Evolutionary conservation across 2,113 vertebrate species (phyloP), one percentile per base, ranked within the genome.

Genomic region (Lanius collurio): DNA sequence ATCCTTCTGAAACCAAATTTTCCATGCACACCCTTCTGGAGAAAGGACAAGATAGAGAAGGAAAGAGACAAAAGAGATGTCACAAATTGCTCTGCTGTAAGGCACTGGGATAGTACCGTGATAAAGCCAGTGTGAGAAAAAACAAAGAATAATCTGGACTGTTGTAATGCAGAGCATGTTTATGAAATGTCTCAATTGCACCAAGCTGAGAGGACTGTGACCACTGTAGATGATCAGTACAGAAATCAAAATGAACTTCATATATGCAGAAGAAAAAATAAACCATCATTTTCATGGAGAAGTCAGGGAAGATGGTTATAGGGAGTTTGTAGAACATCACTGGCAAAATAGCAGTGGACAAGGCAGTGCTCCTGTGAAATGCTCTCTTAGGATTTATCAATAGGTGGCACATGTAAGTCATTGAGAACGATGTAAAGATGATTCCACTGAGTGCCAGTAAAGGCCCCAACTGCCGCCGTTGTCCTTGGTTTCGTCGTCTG

Each of bases 331-430:
- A 69, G 69, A 56, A 44, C 37, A n/a, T 37, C 41, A 3, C 50
- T 44, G 24, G 42, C 41, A 37, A 64, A 77, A 41, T 1, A 53
- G 50, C 85, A 73, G 28, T 0, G 10, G 68, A 17, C 39, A 23
- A 37, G 5, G 41, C 14, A n/a, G 28, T 19, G 46, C 69, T 82
- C 46, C 65, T 89, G 74, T 2, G 11, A 68, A 87, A 79, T 96
- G 95, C 94, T 96, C 94, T 97, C 95, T 94, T 91, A 96, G 95
- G 94, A 91, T 89, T 94, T 96, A 97, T 97, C 93, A 96, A 96
- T 96, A 96, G 95, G 95, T 97, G 95, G 96, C 96, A 97, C 74
- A 70, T 97, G 96, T 96, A 96, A 95, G 94, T 96, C 95, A 91
- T 47, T 64, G 77, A 94, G 77, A 60, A 84, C 21, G 42, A 84